Base-by-base conservation (phyloP, 2,888 invertebrate species). In the Troides oblongomaculatus region DNA sequence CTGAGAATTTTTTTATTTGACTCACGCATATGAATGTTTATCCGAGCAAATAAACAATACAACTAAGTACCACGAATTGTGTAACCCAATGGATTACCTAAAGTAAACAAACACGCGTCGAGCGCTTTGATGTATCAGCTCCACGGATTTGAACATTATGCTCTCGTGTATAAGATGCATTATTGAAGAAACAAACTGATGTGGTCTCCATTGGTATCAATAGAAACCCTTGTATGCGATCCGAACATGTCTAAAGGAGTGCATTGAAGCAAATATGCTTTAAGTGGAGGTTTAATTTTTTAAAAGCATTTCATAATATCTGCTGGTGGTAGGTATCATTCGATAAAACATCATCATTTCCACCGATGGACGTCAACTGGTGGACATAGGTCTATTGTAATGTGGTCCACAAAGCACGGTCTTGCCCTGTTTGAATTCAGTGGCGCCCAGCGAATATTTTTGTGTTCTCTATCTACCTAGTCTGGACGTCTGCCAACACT, bases 211-310 rank as follows among this genome's bases (percentile, higher is more conserved):
- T 75, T 72, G 74, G 74, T 84, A 86, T 87, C 84, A 86, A 85
- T 85, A 84, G 83, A 79, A 79, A 81, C 83, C 80, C 83, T 87
- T 87, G 85, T 87, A 80, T 82, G 81, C 84, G 88, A 87, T 86
- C 84, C 80, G 79, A 84, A 86, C 85, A 86, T 86, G 85, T 88
- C 84, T 62, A 43, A 62, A 46, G 39, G 36, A 39, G 61, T 39
- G 39, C 61, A 39, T 21, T 36, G 36, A 60, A n/a, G 60, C 60
- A 60, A 60, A 60, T 65, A 59, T 59, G 36, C 30, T 50, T 66
- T 66, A 66, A 66, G 66, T 59, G 1, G 66, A 60, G 30, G 66
- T n/a, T 66, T 12, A 36, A 43, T 3, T 30, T 30, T 30, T 30
- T 30, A 30, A 30, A 30, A 30, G 30, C 30, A 3, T 30, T 30